Conservation (phyloP, 2,888 invertebrate genomes). For the Melanostoma mellinum region DNA sequence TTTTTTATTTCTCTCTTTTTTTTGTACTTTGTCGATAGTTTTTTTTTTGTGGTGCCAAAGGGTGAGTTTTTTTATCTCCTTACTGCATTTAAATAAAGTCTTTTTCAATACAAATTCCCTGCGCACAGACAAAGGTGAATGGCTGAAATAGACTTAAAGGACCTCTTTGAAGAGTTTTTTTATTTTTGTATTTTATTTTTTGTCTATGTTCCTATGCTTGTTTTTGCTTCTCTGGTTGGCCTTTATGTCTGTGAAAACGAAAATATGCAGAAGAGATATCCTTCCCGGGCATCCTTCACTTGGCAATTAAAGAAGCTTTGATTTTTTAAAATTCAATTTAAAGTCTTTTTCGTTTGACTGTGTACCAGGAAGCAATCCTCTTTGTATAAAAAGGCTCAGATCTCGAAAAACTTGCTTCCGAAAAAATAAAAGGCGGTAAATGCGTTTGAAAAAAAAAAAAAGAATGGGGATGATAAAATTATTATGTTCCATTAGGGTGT, state of each 20-base stretch:
- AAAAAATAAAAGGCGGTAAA: background rate
- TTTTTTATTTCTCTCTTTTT: conserved; percentile 3
- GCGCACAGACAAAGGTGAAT: conserved; percentile 47
- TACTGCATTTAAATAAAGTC: conserved; percentile 40
- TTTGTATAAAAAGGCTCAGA: too few relatives aligned
- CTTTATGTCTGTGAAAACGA: conserved; percentile 49
- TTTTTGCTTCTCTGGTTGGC: background rate
- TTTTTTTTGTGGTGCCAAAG: conserved; percentile 13
- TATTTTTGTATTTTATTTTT: conserved; percentile 2
- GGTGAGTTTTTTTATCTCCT: conserved; percentile 17
- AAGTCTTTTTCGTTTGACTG: too few relatives aligned
- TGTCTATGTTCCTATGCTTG: background rate
- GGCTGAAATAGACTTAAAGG: conserved; percentile 34
- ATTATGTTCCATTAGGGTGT: conserved; percentile 10
- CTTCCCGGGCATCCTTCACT: conserved; percentile 15
- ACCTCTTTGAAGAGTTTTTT: conserved; percentile 1
- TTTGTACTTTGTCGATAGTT: conserved; percentile 26
- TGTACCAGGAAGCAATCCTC: too few relatives aligned
- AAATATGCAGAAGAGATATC: background rate
- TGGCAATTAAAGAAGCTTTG: conserved; percentile 42
- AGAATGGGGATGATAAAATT: conserved; percentile 7
- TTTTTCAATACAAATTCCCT: conserved; percentile 24
- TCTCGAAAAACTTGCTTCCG: too few relatives aligned
- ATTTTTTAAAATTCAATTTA: too few relatives aligned
- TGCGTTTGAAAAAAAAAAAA: background rate